A percentile compares a stretch with the other conserved stretches of the same genome.
phyloP scores from a whole-genome alignment of 2,888 invertebrate genomes.

The Rhingia campestris region DNA sequence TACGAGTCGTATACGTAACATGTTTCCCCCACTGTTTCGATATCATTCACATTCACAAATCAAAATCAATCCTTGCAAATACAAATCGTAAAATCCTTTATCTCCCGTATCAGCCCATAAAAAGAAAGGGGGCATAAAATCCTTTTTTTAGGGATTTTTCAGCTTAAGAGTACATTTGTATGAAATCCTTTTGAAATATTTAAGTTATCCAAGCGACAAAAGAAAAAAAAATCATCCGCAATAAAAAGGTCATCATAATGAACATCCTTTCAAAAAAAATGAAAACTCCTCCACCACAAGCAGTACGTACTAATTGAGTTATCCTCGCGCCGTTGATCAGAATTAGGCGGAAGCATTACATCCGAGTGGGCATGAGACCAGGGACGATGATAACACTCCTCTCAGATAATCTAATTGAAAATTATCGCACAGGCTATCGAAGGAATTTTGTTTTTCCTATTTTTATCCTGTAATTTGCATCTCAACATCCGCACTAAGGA shows the following conservation, averaged over 20 bases:
- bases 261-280: slow-evolving; percentile 21
- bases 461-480: slow-evolving; percentile 62
- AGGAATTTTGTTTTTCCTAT: slow-evolving; percentile 47
- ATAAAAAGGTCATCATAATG: slow-evolving; percentile 54
- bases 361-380: neutral
- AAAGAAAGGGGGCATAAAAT: slow-evolving; percentile 51
- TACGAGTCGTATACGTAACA: slow-evolving; percentile 21
- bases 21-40: neutral
- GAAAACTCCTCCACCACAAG: slow-evolving; percentile 26
- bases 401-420: slow-evolving; percentile 70
- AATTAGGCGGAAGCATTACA: slow-evolving; percentile 67
- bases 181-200: slow-evolving; percentile 50
- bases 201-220: slow-evolving; percentile 32
- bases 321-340: slow-evolving; percentile 59
- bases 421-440: slow-evolving; percentile 64
- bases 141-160: slow-evolving; percentile 56
- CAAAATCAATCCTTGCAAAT: slow-evolving; percentile 62
- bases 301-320: slow-evolving; percentile 67
- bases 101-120: slow-evolving; percentile 44
- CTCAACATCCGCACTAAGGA: slow-evolving; percentile 9
- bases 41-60: slow-evolving; percentile 54
- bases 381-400: slow-evolving; percentile 21
- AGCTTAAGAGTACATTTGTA: slow-evolving; percentile 35
- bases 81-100: slow-evolving; percentile 35
- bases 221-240: slow-evolving; percentile 20